Evolutionary conservation across 2,888 invertebrate species (phyloP).

Genomic region (Cheilosia soror): DNA sequence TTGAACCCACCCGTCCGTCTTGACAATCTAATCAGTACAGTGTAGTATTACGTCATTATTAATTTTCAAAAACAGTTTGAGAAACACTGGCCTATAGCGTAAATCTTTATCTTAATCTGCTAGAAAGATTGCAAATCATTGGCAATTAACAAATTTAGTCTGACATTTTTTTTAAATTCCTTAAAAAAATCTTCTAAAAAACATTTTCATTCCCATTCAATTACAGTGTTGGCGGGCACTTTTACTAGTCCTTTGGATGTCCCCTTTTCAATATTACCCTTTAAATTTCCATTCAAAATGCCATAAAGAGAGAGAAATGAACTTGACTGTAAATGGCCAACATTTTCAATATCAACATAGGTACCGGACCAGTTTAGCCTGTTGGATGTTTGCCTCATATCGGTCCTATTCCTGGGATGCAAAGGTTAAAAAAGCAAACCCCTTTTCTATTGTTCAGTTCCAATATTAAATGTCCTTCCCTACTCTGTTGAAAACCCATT

Average conservation of each 20-base stretch:
- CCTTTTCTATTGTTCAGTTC: not conserved
- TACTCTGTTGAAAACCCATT: conserved; percentile 39
- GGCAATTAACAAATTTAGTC: too few species aligned
- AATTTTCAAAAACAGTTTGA: too few species aligned
- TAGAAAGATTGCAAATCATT: too few species aligned
- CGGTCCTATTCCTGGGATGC: not conserved
- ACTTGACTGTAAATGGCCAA: conserved; percentile 16
- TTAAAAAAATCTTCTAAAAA: too few species aligned
- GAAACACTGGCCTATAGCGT: too few species aligned
- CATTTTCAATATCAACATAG: not conserved
- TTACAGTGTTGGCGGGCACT: too few species aligned
- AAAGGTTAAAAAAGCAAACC: conserved; percentile 22
- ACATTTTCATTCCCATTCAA: too few species aligned
- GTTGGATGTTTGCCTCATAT: conserved; percentile 19
- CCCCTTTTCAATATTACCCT: not conserved
- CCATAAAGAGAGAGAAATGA: conserved; percentile 1
- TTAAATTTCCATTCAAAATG: not conserved
- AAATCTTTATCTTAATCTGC: too few species aligned
- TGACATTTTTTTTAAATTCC: too few species aligned
- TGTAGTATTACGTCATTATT: too few species aligned
- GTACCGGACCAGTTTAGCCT: conserved; percentile 14
- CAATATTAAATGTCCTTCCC: conserved; percentile 19
- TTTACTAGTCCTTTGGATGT: not conserved
- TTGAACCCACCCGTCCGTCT: too few species aligned
- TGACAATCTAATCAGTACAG: too few species aligned